Evolutionary conservation across 23 tunicate species (phyloP).

Genomic region (Corella eumyota): DNA sequence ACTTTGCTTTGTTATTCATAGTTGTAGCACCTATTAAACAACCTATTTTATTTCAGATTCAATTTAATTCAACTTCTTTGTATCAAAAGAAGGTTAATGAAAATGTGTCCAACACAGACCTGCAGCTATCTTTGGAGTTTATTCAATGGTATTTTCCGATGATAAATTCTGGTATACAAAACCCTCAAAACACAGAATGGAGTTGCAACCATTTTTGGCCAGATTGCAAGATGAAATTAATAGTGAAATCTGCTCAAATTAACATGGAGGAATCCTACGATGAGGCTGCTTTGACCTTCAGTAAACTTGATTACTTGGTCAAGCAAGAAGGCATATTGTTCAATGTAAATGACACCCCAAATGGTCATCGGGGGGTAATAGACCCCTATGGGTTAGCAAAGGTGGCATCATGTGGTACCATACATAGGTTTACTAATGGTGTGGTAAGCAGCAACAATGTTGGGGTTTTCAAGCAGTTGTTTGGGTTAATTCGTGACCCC

Average conservation of each 20-base stretch:
- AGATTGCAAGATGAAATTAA: slow-evolving; percentile 1
- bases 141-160: slow-evolving; percentile 57
- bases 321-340: slow-evolving; percentile 11
- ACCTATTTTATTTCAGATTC: too few relatives aligned
- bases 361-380: slow-evolving; percentile 34
- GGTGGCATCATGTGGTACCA: slow-evolving; percentile 44
- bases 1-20: too few relatives aligned
- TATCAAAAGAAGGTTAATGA: too few relatives aligned
- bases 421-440: slow-evolving; percentile 8
- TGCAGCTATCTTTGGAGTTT: slow-evolving; percentile 28
- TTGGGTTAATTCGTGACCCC: slow-evolving; percentile 23
- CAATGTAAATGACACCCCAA: slow-evolving; percentile 42
- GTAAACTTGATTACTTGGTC: slow-evolving; percentile 24
- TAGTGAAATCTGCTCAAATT: neutral
- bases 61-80: too few relatives aligned
- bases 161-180: slow-evolving; percentile 11
- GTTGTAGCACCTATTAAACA: too few relatives aligned
- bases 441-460: neutral
- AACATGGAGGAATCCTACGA: slow-evolving; percentile 2
- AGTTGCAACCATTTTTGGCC: slow-evolving; percentile 25
- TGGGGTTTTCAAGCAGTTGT: slow-evolving; percentile 24
- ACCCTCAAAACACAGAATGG: neutral
- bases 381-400: slow-evolving; percentile 44
- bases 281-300: slow-evolving; percentile 5
- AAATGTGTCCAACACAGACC: slow-evolving; percentile 6